Conservation (phyloP, 2,888 invertebrate species). For the Pecten maximus region DNA sequence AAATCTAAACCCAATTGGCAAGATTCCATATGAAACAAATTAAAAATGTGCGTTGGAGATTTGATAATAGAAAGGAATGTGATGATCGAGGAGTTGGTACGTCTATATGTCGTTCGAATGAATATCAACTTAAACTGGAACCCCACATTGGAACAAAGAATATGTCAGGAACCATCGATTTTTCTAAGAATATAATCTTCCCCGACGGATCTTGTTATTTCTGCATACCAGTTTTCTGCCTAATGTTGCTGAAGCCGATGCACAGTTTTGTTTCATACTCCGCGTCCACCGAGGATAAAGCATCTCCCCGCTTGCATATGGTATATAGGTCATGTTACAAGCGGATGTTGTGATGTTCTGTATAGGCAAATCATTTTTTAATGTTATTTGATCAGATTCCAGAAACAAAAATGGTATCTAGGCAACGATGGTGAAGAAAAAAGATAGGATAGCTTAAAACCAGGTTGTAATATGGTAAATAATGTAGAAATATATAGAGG, state of each 20-base stretch:
- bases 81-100: background rate
- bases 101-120: background rate
- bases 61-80: background rate
- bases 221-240: background rate
- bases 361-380: background rate
- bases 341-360: background rate
- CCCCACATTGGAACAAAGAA: background rate
- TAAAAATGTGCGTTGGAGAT: background rate
- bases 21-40: background rate
- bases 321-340: background rate
- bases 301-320: background rate
- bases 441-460: background rate
- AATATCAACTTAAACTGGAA: background rate
- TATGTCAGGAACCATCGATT: conserved; percentile 29
- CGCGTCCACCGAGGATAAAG: background rate
- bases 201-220: conserved; percentile 23
- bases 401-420: background rate
- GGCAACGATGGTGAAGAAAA: background rate
- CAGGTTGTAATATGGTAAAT: background rate
- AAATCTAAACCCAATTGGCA: background rate
- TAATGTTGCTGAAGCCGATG: background rate
- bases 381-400: background rate
- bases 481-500: background rate
- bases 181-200: conserved; percentile 32
- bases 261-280: conserved; percentile 5